Base-by-base conservation (phyloP, 2,797 vertebrate genomes). In the Craterocephalus amniculus region DNA sequence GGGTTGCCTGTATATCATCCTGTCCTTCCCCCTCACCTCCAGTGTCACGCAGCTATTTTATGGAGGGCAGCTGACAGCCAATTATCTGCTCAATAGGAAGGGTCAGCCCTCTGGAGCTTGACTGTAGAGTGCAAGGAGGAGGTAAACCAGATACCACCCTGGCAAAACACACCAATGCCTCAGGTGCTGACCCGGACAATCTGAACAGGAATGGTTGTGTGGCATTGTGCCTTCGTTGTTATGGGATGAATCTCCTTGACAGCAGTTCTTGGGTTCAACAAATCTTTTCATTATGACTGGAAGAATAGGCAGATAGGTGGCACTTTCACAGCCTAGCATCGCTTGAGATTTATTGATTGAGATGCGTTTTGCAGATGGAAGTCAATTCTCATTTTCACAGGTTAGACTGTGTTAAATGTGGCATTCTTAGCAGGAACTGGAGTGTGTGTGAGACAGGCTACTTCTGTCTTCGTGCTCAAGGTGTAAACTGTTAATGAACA, bases 51-150 rank as follows among this genome's bases (percentile, higher is more conserved):
- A 55, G 81, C 73, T 88, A 67, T 74, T 90, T 90, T 83, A 88
- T 84, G 78, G 83, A 72, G 82, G 85, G 68, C 77, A 82, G 79
- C 72, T 92, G 89, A 88, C 89, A 90, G 69, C 78, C 88, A 89
- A 92, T 92, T 89, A 92, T 88, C 87, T 83, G 78, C 87, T 89
- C 78, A 81, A 76, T 65, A 65, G 83, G 79, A 80, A 64, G 84
- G 86, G 86, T 90, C 86, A 89, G 75, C 79, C 60, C 81, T 81
- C 70, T 49, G 72, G 77, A 84, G 74, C 74, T 69, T 74, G 80
- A 87, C 70, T 35, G 24, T 62, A 58, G 73, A 74, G 60, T 0
- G 1, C 38, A 71, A 70, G 61, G 62, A 79, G 52, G 60, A 61
- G 76, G 74, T 49, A 70, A 82, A 79, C 60, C 69, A 76, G 73